Conservation (phyloP, 2,113 vertebrate species). For the Vimba vimba region DNA sequence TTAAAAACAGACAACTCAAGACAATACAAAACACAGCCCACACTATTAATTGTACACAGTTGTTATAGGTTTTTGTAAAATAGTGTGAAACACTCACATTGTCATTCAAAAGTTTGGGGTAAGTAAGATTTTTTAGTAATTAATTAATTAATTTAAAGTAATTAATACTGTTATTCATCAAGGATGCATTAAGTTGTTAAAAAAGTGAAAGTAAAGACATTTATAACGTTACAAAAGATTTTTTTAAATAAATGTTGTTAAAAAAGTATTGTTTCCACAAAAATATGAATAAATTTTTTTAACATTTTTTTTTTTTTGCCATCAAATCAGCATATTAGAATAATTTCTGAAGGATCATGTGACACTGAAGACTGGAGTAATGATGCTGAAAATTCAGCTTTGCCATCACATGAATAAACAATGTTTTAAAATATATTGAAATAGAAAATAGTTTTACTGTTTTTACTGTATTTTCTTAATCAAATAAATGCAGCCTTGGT, state of each 20-base stretch:
- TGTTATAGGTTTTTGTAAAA: no score
- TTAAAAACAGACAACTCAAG: background rate
- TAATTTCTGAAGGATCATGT: background rate
- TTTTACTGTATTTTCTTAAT: background rate
- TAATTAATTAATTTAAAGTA: no score
- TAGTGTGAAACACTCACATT: background rate
- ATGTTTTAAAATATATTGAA: background rate
- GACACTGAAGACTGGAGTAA: background rate
- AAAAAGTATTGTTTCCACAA: background rate
- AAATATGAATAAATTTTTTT: background rate
- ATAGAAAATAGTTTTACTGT: no score
- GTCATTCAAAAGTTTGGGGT: background rate
- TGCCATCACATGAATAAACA: background rate
- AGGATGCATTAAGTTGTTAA: background rate
- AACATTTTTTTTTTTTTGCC: background rate
- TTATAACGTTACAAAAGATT: background rate
- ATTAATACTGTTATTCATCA: background rate
- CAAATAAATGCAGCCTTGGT: background rate
- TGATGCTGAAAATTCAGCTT: background rate
- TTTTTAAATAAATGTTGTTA: background rate
- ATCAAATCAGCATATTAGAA: background rate
- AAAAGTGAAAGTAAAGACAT: background rate
- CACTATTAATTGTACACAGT: no score
- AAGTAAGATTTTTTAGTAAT: background rate
- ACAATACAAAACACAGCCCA: background rate